These are phyloP conservation scores for Hypsibius dujardini DNA, from an alignment of 1,140 invertebrate species.

Conservation along the genomic window DNA sequence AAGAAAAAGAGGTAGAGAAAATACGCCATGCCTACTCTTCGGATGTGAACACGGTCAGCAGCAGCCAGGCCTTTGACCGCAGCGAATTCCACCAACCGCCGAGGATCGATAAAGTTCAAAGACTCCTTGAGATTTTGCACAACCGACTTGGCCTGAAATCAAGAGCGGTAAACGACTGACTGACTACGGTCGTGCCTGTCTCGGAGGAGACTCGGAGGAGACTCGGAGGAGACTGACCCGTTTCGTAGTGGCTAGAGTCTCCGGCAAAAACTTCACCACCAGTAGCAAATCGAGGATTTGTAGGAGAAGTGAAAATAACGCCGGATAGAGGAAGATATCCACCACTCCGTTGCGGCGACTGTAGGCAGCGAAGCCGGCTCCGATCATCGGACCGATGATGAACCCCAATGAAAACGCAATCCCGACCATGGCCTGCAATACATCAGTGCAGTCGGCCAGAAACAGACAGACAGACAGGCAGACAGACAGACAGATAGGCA, in stretches of 20 bases:
- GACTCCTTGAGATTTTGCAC: conserved; percentile 49
- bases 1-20: conserved; percentile 92
- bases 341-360: conserved; percentile 38
- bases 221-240: conserved; percentile 28
- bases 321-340: conserved; percentile 63
- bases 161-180: conserved; percentile 22
- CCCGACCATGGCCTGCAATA: conserved; percentile 71
- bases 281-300: conserved; percentile 59
- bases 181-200: background rate
- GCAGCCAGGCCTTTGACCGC: conserved; percentile 32
- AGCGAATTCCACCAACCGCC: conserved; percentile 45
- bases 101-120: conserved; percentile 51
- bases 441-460: too few relatives aligned
- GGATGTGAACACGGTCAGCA: conserved; percentile 46
- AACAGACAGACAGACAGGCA: too few relatives aligned
- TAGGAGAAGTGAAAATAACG: conserved; percentile 61
- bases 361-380: conserved; percentile 66
- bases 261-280: conserved; percentile 54
- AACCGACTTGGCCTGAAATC: conserved; percentile 46
- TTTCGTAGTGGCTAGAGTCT: conserved; percentile 58
- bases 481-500: too few relatives aligned
- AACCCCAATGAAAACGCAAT: conserved; percentile 94
- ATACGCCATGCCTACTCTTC: conserved; percentile 61
- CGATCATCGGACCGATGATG: conserved; percentile 81
- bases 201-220: too few relatives aligned